A percentile compares a stretch with the other conserved stretches of the same genome.
Evolutionary conservation across 2,888 invertebrate species (phyloP).

Genomic region (Cataglyphis rosenhaueri): DNA sequence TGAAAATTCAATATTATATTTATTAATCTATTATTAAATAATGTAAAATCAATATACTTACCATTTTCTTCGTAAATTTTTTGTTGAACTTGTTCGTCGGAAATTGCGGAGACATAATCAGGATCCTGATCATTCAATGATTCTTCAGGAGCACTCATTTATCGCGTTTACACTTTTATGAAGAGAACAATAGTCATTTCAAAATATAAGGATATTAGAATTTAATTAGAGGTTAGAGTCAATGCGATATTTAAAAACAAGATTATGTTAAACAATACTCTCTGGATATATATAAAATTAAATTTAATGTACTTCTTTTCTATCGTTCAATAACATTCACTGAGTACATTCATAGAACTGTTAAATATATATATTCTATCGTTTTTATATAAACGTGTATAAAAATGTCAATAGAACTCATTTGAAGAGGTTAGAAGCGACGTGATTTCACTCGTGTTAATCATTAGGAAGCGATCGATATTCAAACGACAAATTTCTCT

Average conservation of each 20-base stretch:
- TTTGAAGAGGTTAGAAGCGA: constrained; percentile 9
- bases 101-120: constrained; percentile 79
- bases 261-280: neutral
- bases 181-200: constrained; percentile 19
- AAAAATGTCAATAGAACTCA: neutral
- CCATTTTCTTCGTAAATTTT: constrained; percentile 81
- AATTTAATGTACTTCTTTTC: neutral
- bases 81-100: constrained; percentile 76
- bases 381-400: neutral
- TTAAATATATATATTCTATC: neutral
- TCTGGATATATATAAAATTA: neutral
- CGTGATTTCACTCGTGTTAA: neutral
- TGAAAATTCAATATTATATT: neutral
- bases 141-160: constrained; percentile 75
- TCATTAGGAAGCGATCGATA: neutral
- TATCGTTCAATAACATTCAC: neutral
- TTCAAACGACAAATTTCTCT: neutral
- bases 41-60: constrained; percentile 52
- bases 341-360: neutral
- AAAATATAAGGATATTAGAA: neutral
- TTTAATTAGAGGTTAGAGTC: neutral
- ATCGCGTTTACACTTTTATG: constrained; percentile 41
- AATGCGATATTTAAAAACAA: neutral
- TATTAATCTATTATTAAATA: neutral
- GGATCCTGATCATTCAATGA: constrained; percentile 80